phyloP scores from a whole-genome alignment of 2,113 vertebrate species.

The Zosterops hypoxanthus region DNA sequence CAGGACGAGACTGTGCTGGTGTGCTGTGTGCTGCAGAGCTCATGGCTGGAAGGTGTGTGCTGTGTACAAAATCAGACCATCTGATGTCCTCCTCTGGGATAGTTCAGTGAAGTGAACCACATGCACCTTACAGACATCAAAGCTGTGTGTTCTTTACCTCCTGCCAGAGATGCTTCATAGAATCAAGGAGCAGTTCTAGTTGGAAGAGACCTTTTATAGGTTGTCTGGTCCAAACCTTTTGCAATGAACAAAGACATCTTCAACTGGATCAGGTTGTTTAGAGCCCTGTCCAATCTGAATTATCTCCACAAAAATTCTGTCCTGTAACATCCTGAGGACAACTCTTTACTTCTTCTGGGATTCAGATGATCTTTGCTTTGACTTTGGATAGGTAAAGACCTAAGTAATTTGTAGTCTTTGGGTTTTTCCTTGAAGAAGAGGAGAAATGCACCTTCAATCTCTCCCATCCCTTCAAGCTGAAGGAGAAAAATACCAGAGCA shows the following conservation, averaged over 20 bases:
- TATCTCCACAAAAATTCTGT: not conserved
- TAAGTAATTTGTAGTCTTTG: not conserved
- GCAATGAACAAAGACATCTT: not conserved
- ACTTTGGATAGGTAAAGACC: not conserved
- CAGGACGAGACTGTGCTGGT: accelerated
- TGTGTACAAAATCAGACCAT: not conserved
- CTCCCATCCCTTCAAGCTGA: not conserved
- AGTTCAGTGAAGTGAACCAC: not conserved
- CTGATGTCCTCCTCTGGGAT: not conserved
- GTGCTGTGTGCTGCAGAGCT: not conserved
- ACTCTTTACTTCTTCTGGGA: not conserved
- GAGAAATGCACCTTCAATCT: not conserved
- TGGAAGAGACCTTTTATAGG: not conserved
- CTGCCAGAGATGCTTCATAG: not conserved
- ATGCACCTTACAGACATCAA: not conserved
- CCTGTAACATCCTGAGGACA: not conserved
- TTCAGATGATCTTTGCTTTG: not conserved
- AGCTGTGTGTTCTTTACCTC: not conserved
- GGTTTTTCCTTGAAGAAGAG: not conserved
- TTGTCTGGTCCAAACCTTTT: not conserved
- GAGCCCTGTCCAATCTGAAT: not conserved
- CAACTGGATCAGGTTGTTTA: not conserved
- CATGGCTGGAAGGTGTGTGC: accelerated
- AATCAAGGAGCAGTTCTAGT: not conserved
- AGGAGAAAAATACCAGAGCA: not conserved